Evolutionary conservation across 2,113 vertebrate genomes (phyloP), one percentile per base, ranked within the genome.

Genomic region (Pseudopodoces humilis): DNA sequence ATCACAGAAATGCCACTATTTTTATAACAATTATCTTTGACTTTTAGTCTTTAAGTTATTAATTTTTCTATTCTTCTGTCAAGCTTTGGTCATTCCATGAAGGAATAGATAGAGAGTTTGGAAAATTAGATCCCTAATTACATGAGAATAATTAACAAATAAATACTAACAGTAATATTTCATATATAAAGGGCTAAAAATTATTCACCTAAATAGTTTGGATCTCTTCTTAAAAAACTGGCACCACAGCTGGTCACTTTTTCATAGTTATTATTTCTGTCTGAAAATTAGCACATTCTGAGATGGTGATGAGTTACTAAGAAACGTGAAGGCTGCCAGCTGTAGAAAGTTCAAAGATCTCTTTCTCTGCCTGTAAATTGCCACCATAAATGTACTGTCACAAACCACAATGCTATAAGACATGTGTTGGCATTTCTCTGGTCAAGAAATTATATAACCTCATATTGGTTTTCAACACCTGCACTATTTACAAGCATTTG

Each of bases 381-480:
- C 28, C 92, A 75, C 64, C 64, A 93, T 78, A 95, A 92, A 78
- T 56, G 31, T 92, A 56, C 75, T 60, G 56, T 82, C 84, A 93
- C 37, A 83, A 64, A 94, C 60, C 68, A 93, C 68, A 90, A 75
- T 68, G 64, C 41, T 83, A 12, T 56, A 88, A 96, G 85, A 88
- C 63, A 62, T 62, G 65, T 96, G 88, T 13, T 95, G 85, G 59
- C 88, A 90, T 94, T 90, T 96, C 87, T 92, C 71, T 91, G 75
- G 79, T 96, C 75, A 88, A 92, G 91, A 83, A 90, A 91, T 95
- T 96, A 94, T 75, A 93, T 94, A 96, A 96, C 92, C 88, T 83
- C 94, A 75, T 95, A 96, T 96, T 96, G 60, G 83, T 92, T 97
- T 97, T 96, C 94, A 97, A 37, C 94, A 95, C 83, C 83, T 90